phyloP scores from a whole-genome alignment of 2,113 vertebrate species.

The Macquaria ambigua region DNA sequence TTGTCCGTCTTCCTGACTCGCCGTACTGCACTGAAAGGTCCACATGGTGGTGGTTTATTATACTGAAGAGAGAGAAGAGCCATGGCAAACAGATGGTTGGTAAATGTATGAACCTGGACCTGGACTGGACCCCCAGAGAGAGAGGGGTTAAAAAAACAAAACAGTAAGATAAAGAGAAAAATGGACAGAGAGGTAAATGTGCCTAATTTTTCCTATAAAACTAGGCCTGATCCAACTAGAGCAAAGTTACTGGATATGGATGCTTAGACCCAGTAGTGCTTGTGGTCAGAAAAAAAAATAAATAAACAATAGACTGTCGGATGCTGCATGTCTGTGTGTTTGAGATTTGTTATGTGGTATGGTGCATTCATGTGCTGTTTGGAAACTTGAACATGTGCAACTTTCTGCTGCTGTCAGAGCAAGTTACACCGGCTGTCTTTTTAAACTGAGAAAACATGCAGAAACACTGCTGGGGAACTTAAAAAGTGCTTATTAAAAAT shows the following conservation, averaged over 20 bases:
- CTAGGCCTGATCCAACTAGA: too few species aligned
- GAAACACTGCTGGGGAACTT: background rate
- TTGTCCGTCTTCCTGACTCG: background rate
- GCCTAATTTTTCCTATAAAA: background rate
- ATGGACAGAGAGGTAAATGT: background rate
- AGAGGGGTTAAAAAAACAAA: background rate
- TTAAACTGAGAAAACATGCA: background rate
- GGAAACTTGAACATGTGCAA: conserved; percentile 7
- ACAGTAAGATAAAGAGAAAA: background rate
- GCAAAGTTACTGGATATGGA: background rate
- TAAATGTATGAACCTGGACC: conserved; percentile 11
- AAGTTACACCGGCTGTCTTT: background rate
- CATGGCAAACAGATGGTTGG: conserved; percentile 37
- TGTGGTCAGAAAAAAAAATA: background rate
- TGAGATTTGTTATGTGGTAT: conserved; percentile 8
- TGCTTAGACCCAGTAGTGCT: background rate
- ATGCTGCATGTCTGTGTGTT: background rate
- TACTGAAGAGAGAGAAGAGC: conserved; percentile 2
- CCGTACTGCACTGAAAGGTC: conserved; percentile 6
- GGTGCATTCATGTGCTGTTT: background rate
- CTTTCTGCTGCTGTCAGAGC: background rate
- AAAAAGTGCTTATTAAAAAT: conserved; percentile 41
- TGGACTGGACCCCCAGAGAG: background rate
- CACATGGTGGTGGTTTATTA: conserved; percentile 13
- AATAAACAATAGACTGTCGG: background rate